Percentiles rank a stretch among this genome's conserved stretches.
Evolutionary conservation across 2,113 vertebrate genomes (phyloP).

Genomic region (Shinisaurus crocodilurus): DNA sequence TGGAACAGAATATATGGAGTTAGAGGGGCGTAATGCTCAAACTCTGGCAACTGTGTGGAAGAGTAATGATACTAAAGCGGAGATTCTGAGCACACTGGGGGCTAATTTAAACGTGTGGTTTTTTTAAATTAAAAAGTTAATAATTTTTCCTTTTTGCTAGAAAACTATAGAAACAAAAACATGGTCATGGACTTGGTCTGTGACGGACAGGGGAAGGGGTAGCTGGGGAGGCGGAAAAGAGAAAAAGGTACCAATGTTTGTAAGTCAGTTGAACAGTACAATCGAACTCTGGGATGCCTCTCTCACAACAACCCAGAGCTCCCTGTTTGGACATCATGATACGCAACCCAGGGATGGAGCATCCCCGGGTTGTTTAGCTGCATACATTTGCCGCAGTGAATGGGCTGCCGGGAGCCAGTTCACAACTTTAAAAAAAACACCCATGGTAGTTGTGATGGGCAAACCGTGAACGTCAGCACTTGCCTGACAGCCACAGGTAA

Average conservation of each 20-base stretch:
- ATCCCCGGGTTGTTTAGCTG: no score
- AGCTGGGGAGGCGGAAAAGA: no score
- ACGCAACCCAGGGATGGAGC: no score
- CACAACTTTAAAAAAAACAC: no score
- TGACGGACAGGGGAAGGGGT: not conserved
- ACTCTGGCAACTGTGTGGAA: not conserved
- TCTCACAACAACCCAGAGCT: no score
- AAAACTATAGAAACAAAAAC: not conserved
- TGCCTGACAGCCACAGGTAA: no score
- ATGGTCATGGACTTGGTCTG: not conserved
- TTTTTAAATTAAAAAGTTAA: not conserved
- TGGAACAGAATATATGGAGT: constrained; percentile 61
- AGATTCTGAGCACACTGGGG: not conserved
- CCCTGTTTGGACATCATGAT: no score
- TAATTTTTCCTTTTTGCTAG: not conserved
- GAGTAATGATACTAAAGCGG: not conserved
- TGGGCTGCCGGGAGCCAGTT: no score
- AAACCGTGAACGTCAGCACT: no score
- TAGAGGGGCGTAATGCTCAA: no score
- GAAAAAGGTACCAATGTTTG: not conserved
- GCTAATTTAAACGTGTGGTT: not conserved
- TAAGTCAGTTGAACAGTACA: not conserved
- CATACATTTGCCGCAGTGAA: no score
- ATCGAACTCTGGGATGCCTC: not conserved
- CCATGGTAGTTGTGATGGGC: no score